phyloP scores from a whole-genome alignment of 2,888 invertebrate species.

The Dasypogon diadema region DNA sequence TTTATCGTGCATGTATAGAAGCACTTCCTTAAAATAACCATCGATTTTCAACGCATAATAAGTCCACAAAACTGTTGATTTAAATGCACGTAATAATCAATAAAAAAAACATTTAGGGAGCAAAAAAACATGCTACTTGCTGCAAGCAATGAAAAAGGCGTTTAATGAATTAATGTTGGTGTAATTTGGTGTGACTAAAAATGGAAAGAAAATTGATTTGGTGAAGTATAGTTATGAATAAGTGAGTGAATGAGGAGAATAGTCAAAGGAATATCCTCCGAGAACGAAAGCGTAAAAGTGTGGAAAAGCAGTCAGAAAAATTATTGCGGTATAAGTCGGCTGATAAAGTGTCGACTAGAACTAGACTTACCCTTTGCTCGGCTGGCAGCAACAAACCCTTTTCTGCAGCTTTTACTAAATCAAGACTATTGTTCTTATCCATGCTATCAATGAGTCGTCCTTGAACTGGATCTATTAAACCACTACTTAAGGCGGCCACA shows the following conservation, averaged over 20 bases:
- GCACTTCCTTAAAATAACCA: not conserved
- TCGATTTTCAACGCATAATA: not conserved
- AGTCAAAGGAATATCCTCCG: not conserved
- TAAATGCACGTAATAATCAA: slow-evolving; percentile 49
- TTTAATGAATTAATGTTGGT: slow-evolving; percentile 21
- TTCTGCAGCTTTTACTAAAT: slow-evolving; percentile 88
- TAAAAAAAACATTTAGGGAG: slow-evolving; percentile 61
- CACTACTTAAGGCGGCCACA: slow-evolving; percentile 79
- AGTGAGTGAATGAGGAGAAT: slow-evolving; percentile 12
- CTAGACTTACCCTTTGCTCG: slow-evolving; percentile 89
- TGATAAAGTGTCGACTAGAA: not conserved
- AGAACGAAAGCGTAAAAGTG: slow-evolving; percentile 13
- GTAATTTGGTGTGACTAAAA: slow-evolving; percentile 20
- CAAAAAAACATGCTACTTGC: slow-evolving; percentile 57
- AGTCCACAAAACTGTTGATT: slow-evolving; percentile 33
- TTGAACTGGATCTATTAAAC: slow-evolving; percentile 79
- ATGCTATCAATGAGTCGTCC: slow-evolving; percentile 77
- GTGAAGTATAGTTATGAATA: not conserved
- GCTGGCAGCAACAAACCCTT: slow-evolving; percentile 90
- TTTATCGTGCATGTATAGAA: too few species aligned
- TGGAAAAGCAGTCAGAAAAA: too few species aligned
- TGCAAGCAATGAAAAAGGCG: slow-evolving; percentile 44
- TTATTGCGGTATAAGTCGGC: not conserved
- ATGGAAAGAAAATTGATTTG: slow-evolving; percentile 30
- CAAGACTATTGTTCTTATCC: slow-evolving; percentile 67